Conservation (phyloP, 1,140 invertebrate species). For the Scaptomyza graminum region DNA sequence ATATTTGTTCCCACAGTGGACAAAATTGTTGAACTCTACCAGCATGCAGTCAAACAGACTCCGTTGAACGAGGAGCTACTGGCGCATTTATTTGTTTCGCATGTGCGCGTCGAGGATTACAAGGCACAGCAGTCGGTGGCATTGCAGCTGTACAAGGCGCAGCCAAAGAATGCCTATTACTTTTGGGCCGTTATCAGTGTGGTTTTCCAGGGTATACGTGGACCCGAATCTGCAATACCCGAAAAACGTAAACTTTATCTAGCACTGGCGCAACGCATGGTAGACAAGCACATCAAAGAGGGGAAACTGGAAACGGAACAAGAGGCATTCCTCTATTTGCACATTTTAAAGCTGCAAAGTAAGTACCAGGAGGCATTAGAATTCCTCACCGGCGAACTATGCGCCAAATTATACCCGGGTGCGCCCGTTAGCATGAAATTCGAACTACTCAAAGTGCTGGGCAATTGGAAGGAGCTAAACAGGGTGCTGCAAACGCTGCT, state of each 20-base stretch:
- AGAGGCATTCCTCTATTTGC: slow-evolving; percentile 95
- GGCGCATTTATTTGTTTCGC: slow-evolving; percentile 97
- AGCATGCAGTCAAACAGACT: slow-evolving; percentile 93
- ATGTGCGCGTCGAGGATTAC: slow-evolving; percentile 95
- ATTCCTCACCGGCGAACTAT: slow-evolving; percentile 91
- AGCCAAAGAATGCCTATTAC: slow-evolving; percentile 97
- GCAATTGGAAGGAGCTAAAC: slow-evolving; percentile 90
- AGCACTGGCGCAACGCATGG: slow-evolving; percentile 93
- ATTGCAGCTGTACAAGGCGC: slow-evolving; percentile 94
- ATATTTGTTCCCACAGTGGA: slow-evolving; percentile 87
- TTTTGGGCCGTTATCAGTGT: slow-evolving; percentile 99
- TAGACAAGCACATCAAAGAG: slow-evolving; percentile 94
- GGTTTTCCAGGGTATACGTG: slow-evolving; percentile 89
- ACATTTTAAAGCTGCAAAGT: slow-evolving; percentile 93
- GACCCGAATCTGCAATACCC: slow-evolving; percentile 83
- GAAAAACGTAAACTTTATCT: slow-evolving; percentile 88
- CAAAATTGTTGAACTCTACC: slow-evolving; percentile 94
- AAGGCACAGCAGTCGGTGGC: slow-evolving; percentile 96
- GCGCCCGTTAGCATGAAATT: slow-evolving; percentile 88
- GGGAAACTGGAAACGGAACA: slow-evolving; percentile 96
- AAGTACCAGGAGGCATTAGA: slow-evolving; percentile 93
- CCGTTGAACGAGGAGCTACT: slow-evolving; percentile 96
- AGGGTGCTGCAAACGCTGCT: slow-evolving; percentile 88
- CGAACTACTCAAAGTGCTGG: slow-evolving; percentile 89
- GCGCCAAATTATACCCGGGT: slow-evolving; percentile 86